Base-by-base conservation (phyloP, 1,140 invertebrate species). In the Cotesia chilonis region DNA sequence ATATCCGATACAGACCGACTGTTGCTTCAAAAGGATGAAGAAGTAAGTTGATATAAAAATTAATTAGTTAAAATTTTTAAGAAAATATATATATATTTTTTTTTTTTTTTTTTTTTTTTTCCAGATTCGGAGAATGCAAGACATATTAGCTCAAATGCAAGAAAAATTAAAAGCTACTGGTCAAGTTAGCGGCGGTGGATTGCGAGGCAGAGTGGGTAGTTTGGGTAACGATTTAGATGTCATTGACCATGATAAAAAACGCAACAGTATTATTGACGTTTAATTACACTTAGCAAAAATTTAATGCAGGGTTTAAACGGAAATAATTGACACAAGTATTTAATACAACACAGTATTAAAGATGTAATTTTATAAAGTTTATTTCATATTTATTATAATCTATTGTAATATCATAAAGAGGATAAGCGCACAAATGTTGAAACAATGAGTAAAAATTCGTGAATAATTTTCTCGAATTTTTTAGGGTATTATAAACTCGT, bases 61-160 rank as follows among this genome's bases (percentile, higher is more conserved):
- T 70, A 52, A 4, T 41, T 7, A 36, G 60, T 0, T 20, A n/a
- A n/a, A 28, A 35, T 41, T 37, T 55, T 12, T 55, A 37, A 55
- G 0, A 7, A 61, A 12, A 35, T 61, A 69, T n/a, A n/a, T n/a
- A n/a, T n/a, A n/a, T n/a, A n/a, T n/a, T n/a, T n/a, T n/a, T n/a
- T n/a, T n/a, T n/a, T 60, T 41, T 60, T 69, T 70, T 20, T 68
- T 28, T 60, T 67, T 77, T 78, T 67, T 73, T 79, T 76, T 80
- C 76, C 89, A 96, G 92, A 96, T 97, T 77, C 91, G 94, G 80
- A 90, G 95, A 79, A 97, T 97, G 96, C 96, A 98, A 87, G 95
- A 98, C 84, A 97, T 98, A 92, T 89, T 99, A 70, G 92, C 94
- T 36, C 95, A 96, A 85, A 99, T 99, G 97, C 96, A 99, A 88